Percentiles rank a stretch among this genome's conserved stretches.
Evolutionary conservation across 1,140 invertebrate genomes (phyloP).

Genomic region (Bombus sylvicola): DNA sequence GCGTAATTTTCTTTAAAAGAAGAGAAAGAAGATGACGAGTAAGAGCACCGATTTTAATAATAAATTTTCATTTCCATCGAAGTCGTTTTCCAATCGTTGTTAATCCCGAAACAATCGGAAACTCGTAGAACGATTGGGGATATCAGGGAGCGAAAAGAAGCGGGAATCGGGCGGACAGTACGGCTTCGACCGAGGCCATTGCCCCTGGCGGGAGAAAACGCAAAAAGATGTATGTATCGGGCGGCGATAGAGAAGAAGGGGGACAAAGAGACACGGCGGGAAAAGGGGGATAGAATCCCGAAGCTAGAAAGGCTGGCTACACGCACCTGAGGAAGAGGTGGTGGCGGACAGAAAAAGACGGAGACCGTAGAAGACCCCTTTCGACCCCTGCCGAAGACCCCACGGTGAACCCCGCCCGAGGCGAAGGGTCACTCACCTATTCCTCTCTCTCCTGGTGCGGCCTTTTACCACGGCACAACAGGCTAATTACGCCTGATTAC

Average conservation of each 20-base stretch:
- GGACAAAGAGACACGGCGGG: conserved; percentile 61
- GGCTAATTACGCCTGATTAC: conserved; percentile 74
- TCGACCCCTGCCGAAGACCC: conserved; percentile 68
- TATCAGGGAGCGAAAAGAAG: not conserved
- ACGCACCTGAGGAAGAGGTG: conserved; percentile 51
- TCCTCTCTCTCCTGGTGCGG: conserved; percentile 60
- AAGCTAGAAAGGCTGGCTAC: conserved; percentile 61
- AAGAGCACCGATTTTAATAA: too few relatives aligned
- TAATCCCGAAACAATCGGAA: not conserved
- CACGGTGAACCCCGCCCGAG: conserved; percentile 71
- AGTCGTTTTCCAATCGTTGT: not conserved
- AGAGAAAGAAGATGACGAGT: too few relatives aligned
- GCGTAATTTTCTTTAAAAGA: too few relatives aligned
- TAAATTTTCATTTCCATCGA: too few relatives aligned
- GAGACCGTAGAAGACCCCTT: conserved; percentile 59
- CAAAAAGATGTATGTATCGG: conserved; percentile 61
- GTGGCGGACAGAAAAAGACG: conserved; percentile 50
- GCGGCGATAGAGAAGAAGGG: conserved; percentile 52
- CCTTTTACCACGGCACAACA: conserved; percentile 70
- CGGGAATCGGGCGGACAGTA: not conserved
- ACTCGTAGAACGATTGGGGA: not conserved
- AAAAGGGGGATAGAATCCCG: conserved; percentile 66
- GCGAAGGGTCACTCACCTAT: conserved; percentile 75
- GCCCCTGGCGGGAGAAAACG: conserved; percentile 59
- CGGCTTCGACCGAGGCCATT: conserved; percentile 44